Evolutionary conservation across 2,797 vertebrate genomes (phyloP).

Genomic region (Eulemur mongoz): DNA sequence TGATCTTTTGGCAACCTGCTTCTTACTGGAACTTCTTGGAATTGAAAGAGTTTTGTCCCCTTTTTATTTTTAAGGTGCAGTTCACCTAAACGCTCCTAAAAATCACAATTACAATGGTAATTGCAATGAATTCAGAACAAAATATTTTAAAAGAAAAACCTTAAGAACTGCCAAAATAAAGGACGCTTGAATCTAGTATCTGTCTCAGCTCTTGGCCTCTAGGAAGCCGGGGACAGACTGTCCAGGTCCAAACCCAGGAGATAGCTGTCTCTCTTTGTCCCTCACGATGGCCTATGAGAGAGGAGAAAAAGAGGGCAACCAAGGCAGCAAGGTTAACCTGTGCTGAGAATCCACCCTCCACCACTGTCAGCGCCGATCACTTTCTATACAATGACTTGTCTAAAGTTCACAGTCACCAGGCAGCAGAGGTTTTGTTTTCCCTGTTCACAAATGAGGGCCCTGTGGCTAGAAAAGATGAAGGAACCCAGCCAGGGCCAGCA

Average conservation of each 20-base stretch:
- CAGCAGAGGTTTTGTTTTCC: background rate
- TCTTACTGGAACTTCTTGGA: background rate
- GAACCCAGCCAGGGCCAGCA: background rate
- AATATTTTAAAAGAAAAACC: background rate
- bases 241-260: background rate
- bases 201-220: background rate
- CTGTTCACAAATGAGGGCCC: background rate
- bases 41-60: slow-evolving; percentile 43
- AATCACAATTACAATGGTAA: slow-evolving; percentile 1
- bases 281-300: background rate
- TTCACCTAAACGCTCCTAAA: background rate
- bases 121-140: slow-evolving; percentile 40
- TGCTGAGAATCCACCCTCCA: background rate
- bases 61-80: slow-evolving; percentile 33
- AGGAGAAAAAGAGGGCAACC: background rate
- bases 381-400: background rate
- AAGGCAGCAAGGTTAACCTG: background rate
- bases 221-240: background rate
- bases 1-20: slow-evolving; percentile 22
- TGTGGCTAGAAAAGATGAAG: background rate
- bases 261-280: background rate
- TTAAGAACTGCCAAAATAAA: slow-evolving; percentile 9
- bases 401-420: background rate
- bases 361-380: background rate
- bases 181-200: background rate